Evolutionary conservation across 2,797 vertebrate genomes (phyloP).

Genomic region (Salarias fasciatus): DNA sequence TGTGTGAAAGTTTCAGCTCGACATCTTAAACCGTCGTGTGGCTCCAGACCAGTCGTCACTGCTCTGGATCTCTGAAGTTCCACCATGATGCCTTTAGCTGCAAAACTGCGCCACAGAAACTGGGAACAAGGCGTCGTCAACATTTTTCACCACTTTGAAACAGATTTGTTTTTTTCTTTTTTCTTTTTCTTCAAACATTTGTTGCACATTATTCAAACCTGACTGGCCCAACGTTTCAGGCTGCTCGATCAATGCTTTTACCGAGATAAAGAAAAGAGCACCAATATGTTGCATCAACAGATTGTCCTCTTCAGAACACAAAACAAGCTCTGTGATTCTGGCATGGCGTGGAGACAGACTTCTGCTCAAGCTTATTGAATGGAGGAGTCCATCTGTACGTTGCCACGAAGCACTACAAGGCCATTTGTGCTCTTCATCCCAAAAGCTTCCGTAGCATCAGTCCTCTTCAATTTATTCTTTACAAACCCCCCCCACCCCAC

Average conservation of each 20-base stretch:
- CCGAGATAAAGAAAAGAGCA: slow-evolving; percentile 13
- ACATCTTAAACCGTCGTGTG: too few relatives aligned
- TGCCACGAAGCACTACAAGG: slow-evolving; percentile 59
- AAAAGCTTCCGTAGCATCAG: slow-evolving; percentile 70
- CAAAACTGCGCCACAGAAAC: too few relatives aligned
- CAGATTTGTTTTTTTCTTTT: too few relatives aligned
- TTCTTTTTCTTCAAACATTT: not conserved
- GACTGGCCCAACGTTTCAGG: slow-evolving; percentile 29
- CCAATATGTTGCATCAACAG: slow-evolving; percentile 73
- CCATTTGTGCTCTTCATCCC: slow-evolving; percentile 75
- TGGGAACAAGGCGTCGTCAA: too few relatives aligned
- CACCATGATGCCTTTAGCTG: too few relatives aligned
- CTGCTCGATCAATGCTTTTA: slow-evolving; percentile 23
- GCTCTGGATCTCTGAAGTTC: too few relatives aligned
- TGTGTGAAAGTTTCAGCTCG: too few relatives aligned
- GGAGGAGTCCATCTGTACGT: slow-evolving; percentile 77
- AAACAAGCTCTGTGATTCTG: slow-evolving; percentile 69
- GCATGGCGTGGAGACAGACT: slow-evolving; percentile 65
- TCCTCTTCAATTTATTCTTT: slow-evolving; percentile 82
- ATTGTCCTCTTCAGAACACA: slow-evolving; percentile 73
- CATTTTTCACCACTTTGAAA: too few relatives aligned
- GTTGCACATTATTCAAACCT: slow-evolving; percentile 27
- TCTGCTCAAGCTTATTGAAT: slow-evolving; percentile 78
- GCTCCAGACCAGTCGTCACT: too few relatives aligned
- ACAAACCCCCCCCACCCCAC: slow-evolving; percentile 50